Evolutionary conservation across 2,888 invertebrate genomes (phyloP).

Genomic region (Ophonus ardosiacus): DNA sequence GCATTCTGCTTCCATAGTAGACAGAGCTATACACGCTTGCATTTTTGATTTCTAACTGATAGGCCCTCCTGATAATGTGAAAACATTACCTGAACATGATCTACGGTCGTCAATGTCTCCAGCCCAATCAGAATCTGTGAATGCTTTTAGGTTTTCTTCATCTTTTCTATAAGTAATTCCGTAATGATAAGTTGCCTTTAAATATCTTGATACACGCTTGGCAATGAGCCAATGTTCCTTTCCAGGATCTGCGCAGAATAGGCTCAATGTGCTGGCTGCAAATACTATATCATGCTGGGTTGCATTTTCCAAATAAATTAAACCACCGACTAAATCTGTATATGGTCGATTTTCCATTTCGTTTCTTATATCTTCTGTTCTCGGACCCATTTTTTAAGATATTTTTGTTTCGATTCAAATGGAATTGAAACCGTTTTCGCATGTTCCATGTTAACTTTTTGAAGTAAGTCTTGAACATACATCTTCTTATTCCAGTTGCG

Average conservation of each 20-base stretch:
- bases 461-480: too few relatives aligned
- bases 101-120: too few relatives aligned
- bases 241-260: slow-evolving; percentile 59
- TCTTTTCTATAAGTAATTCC: slow-evolving; percentile 1
- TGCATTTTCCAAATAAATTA: too few relatives aligned
- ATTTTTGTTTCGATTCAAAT: slow-evolving; percentile 66
- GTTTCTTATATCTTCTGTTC: too few relatives aligned
- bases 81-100: background rate
- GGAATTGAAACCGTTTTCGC: slow-evolving; percentile 59
- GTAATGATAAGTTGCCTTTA: slow-evolving; percentile 33
- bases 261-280: slow-evolving; percentile 65
- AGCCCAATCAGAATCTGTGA: too few relatives aligned
- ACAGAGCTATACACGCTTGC: too few relatives aligned
- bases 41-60: too few relatives aligned
- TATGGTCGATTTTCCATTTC: too few relatives aligned
- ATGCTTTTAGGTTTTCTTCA: background rate
- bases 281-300: slow-evolving; percentile 65
- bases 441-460: slow-evolving; percentile 63
- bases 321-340: too few relatives aligned
- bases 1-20: too few relatives aligned
- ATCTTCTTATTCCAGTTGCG: slow-evolving; percentile 59
- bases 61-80: too few relatives aligned
- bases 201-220: slow-evolving; percentile 63
- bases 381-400: slow-evolving; percentile 1
- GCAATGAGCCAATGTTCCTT: slow-evolving; percentile 63